Base-by-base conservation (phyloP, 2,113 vertebrate species). In the Cyprinodon brontotheroides region DNA sequence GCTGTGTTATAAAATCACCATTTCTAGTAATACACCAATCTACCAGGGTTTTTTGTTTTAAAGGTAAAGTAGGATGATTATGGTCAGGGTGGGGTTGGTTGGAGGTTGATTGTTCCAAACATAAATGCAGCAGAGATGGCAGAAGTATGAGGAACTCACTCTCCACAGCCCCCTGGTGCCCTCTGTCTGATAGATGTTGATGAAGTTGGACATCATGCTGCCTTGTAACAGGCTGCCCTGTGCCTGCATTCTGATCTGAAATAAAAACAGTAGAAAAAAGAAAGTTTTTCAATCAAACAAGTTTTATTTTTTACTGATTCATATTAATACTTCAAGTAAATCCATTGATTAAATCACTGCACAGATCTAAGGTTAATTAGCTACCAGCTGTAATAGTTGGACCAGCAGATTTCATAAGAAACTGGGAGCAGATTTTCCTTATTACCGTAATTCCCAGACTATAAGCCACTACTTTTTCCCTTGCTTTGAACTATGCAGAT, bases 161-260 rank as follows among this genome's bases (percentile, higher is more conserved):
- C 97, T 95, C 96, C 96, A 99, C 69, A 99, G 94, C 37, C 97
- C 97, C 37, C 94, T 94, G 50, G 97, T 97, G 1, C 97, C 97
- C 85, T 99, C 97, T 3, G 96, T 96, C 92, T 98, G 97, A 91
- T 99, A 99, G 93, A 99, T 99, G 90, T 97, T 97, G 17, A 99
- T 96, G 92, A 99, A 99, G 92, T 97, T 99, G 82, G 96, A 96
- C 65, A 99, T 97, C 97, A 99, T 99, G 82, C 97, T 97, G 0
- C 97, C 97, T 66, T 98, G 97, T 59, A 99, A 95, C 59, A 98
- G 90, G 70, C 95, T 97, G 81, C 97, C 97, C 86, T 98, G 97
- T 29, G 97, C 97, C 87, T 99, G 97, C 97, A 99, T 99, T 60
- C 97, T 90, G 84, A 99, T 99, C 97, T 99, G 92, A 57, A 93